Conservation (phyloP, 2,888 invertebrate genomes). For the Conus canariensis region DNA sequence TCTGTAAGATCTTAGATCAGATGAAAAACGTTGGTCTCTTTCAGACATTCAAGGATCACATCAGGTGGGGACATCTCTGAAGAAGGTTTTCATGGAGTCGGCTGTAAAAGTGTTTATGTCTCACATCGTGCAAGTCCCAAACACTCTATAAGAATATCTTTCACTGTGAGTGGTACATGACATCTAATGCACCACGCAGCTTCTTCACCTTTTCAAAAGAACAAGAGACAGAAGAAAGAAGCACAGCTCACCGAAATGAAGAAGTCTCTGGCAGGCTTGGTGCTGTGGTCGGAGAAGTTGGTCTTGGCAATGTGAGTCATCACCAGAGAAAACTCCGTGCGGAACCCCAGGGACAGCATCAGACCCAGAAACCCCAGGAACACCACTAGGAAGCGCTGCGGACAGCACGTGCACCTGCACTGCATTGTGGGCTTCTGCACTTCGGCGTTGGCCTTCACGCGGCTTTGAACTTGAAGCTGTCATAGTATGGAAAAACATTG, state of each 20-base stretch:
- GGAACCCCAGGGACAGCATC: conserved; percentile 61
- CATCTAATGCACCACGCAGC: no score
- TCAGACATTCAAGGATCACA: no score
- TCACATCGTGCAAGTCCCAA: no score
- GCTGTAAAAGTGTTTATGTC: no score
- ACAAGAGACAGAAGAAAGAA: no score
- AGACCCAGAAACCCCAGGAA: conserved; percentile 60
- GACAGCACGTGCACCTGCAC: conserved; percentile 46
- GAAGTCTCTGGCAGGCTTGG: conserved; percentile 8
- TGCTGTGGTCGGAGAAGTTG: not conserved
- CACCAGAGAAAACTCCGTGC: conserved; percentile 61
- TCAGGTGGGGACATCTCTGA: no score
- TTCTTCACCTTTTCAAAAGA: no score
- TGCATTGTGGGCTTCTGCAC: not conserved
- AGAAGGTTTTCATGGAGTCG: no score
- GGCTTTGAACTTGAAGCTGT: not conserved
- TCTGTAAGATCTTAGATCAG: no score
- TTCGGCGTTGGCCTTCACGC: not conserved
- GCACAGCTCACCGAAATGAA: conserved; percentile 37
- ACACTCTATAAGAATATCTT: no score
- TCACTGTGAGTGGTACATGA: no score
- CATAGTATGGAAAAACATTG: not conserved
- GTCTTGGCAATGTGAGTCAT: conserved; percentile 55
- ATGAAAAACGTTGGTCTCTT: no score
- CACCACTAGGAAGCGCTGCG: conserved; percentile 59